Evolutionary conservation across 2,888 invertebrate species (phyloP).

Genomic region (Phalera bucephala): DNA sequence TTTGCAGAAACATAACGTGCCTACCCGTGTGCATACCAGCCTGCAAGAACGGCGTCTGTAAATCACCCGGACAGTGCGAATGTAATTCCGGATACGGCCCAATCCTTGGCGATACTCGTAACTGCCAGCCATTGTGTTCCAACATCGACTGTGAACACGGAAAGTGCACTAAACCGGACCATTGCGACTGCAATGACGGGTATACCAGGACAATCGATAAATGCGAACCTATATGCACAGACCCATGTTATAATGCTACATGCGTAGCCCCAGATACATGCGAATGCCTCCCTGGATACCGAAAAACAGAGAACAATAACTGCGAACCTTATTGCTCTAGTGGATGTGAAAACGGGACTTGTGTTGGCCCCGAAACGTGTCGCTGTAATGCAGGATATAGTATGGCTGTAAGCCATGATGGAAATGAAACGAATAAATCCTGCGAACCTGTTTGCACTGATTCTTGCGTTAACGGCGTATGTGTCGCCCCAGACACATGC

Average conservation of each 20-base stretch:
- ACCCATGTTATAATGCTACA: conserved; percentile 68
- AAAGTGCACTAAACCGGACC: conserved; percentile 36
- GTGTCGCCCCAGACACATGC: conserved; percentile 67
- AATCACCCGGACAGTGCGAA: conserved; percentile 23
- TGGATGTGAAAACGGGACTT: conserved; percentile 36
- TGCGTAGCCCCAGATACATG: conserved; percentile 75
- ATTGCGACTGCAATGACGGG: conserved; percentile 41
- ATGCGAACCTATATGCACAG: conserved; percentile 47
- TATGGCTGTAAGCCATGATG: neutral
- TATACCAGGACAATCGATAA: conserved; percentile 24
- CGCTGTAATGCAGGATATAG: conserved; percentile 18
- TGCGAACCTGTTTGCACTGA: conserved; percentile 64
- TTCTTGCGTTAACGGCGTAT: conserved; percentile 67
- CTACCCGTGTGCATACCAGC: conserved; percentile 41
- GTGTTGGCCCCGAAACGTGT: conserved; percentile 35
- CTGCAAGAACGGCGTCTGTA: conserved; percentile 42
- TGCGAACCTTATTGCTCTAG: conserved; percentile 40
- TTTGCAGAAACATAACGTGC: conserved; percentile 27
- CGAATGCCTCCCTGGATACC: conserved; percentile 50
- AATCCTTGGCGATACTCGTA: neutral
- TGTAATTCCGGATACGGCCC: conserved; percentile 19
- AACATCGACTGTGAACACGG: conserved; percentile 13
- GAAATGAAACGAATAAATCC: neutral
- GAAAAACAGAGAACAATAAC: conserved; percentile 23
- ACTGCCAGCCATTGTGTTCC: conserved; percentile 17